Conservation (phyloP, 2,797 vertebrate species). For the Phrynocephalus guinanensis region DNA sequence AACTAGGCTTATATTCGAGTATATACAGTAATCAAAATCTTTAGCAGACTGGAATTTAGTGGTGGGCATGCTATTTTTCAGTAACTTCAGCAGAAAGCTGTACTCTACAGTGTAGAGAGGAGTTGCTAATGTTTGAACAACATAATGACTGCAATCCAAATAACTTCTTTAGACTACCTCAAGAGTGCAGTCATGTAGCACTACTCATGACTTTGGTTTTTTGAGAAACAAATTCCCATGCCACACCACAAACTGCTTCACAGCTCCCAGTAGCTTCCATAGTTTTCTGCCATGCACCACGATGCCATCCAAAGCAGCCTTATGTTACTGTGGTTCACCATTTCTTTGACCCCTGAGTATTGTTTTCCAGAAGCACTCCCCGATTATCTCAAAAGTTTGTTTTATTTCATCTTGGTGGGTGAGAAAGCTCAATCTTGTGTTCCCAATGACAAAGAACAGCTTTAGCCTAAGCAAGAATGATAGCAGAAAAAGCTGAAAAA, state of each 20-base stretch:
- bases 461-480: background rate
- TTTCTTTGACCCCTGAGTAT: background rate
- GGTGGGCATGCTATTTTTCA: background rate
- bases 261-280: background rate
- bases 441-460: background rate
- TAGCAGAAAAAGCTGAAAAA: background rate
- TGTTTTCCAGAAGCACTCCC: background rate
- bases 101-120: background rate
- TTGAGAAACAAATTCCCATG: background rate
- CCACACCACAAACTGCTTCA: background rate
- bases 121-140: background rate
- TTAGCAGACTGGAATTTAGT: background rate
- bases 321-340: background rate
- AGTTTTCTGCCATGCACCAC: background rate
- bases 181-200: background rate
- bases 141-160: background rate
- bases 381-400: background rate
- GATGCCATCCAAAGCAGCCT: background rate
- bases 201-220: background rate
- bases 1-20: too few species aligned
- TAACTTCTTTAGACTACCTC: background rate
- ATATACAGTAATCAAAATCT: constrained; percentile 1
- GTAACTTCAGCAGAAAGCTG: background rate
- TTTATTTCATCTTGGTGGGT: background rate
- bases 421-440: background rate